Evolutionary conservation across 2,888 invertebrate species (phyloP), one percentile per base, ranked within the genome.

Genomic region (Temnothorax ravouxi): DNA sequence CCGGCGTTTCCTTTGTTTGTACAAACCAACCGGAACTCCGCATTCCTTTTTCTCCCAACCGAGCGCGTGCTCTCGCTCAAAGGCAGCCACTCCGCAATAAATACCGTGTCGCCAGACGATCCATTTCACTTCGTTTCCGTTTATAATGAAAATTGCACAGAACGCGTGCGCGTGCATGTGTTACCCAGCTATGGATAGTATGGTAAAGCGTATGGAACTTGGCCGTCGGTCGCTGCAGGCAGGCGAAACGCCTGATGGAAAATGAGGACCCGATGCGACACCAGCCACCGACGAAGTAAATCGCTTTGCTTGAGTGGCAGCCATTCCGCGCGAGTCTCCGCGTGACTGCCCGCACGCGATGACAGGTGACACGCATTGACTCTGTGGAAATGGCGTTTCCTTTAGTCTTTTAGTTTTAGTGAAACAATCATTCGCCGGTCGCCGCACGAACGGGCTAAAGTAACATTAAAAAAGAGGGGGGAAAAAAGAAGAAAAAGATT

Each of bases 351-450:
- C 81, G 71, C 61, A n/a, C 83, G 81, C 84, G 87, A 90, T 90
- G 87, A 87, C 90, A 88, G 88, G 79, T 86, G 88, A 88, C 90
- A 86, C 84, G 86, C 88, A 85, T 86, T 81, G 74, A 75, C 62
- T 64, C 62, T 47, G 64, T 54, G 72, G 61, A 79, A 79, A 85
- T 71, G 72, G 52, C 75, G 82, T 54, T 69, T 21, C 50, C 50
- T 29, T 29, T 34, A 67, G 67, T 56, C 76, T 50, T 59, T 47
- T 44, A 64, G 34, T 50, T 59, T 47, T 44, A 64, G 34, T 80
- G 79, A 81, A 83, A 88, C 82, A 88, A 83, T 89, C 81, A 56
- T 64, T 54, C 52, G 52, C 56, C 54, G 80, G 77, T 64, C 76
- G 83, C 54, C 71, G 62, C 66, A 85, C 84, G 83, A 88, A 88